phyloP scores from a whole-genome alignment of 1,140 invertebrate genomes.

The Tribolium madens region DNA sequence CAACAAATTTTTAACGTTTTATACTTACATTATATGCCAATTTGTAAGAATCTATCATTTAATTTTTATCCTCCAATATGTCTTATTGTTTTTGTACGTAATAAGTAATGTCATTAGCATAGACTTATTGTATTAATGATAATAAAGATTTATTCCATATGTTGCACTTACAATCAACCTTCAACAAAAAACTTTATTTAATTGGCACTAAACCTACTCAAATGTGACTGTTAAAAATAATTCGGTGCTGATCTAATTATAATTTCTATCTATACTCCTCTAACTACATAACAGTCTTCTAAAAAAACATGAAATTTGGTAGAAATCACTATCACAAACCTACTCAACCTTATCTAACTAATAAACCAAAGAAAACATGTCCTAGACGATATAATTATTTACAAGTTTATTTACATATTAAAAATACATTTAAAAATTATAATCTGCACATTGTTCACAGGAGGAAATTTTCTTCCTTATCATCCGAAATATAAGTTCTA shows the following conservation, averaged over 20 bases:
- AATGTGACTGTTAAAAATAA: conserved; percentile 35
- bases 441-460: conserved; percentile 20
- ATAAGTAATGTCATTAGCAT: conserved; percentile 48
- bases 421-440: conserved; percentile 21
- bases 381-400: conserved; percentile 28
- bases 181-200: conserved; percentile 21
- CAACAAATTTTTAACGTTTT: conserved; percentile 39
- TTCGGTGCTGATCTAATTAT: conserved; percentile 27
- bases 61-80: conserved; percentile 20
- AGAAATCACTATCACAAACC: conserved; percentile 34
- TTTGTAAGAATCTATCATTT: conserved; percentile 7
- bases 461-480: conserved; percentile 6
- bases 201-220: conserved; percentile 30
- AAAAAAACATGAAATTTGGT: conserved; percentile 31
- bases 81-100: conserved; percentile 42
- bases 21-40: conserved; percentile 45
- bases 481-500: conserved; percentile 22
- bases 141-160: conserved; percentile 37
- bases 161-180: neutral
- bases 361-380: conserved; percentile 10
- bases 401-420: conserved; percentile 35
- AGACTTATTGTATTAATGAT: conserved; percentile 49
- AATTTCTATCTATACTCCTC: conserved; percentile 16
- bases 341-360: conserved; percentile 14
- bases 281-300: conserved; percentile 35